Percentiles rank a stretch among this genome's conserved stretches.
Evolutionary conservation across 2,113 vertebrate species (phyloP).

Genomic region (Chaetodon auriga): DNA sequence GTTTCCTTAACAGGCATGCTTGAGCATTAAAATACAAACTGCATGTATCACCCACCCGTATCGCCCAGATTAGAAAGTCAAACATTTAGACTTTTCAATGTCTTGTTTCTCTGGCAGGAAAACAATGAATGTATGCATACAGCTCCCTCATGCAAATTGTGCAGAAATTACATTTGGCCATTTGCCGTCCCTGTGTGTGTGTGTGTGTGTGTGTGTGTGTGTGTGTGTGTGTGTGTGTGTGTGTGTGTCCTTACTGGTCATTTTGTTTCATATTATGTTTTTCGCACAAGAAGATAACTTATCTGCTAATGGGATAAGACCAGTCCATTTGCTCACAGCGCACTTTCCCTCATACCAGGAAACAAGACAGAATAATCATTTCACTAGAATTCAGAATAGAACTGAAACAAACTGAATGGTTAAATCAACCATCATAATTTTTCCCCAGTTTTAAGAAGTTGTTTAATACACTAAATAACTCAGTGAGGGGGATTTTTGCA

Average conservation of each 20-base stretch:
- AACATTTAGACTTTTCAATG: background rate
- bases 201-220: background rate
- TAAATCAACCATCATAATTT: background rate
- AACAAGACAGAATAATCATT: background rate
- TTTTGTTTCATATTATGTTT: background rate
- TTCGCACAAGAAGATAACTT: background rate
- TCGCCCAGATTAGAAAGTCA: background rate
- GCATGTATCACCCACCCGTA: background rate
- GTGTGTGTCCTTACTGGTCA: background rate
- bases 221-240: background rate
- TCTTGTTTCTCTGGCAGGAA: background rate
- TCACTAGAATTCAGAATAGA: background rate
- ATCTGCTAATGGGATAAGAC: background rate
- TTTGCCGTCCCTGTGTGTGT: background rate
- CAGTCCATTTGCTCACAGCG: no score
- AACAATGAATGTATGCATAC: background rate
- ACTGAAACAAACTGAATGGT: background rate
- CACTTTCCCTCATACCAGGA: no score
- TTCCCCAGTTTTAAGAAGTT: background rate
- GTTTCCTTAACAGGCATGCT: background rate
- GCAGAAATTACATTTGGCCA: background rate
- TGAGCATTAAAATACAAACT: constrained; percentile 16
- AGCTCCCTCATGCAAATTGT: constrained; percentile 7
- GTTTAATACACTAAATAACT: background rate
- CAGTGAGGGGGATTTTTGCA: background rate